Base-by-base conservation (phyloP, 1,140 invertebrate species). In the Calephelis virginiensis region DNA sequence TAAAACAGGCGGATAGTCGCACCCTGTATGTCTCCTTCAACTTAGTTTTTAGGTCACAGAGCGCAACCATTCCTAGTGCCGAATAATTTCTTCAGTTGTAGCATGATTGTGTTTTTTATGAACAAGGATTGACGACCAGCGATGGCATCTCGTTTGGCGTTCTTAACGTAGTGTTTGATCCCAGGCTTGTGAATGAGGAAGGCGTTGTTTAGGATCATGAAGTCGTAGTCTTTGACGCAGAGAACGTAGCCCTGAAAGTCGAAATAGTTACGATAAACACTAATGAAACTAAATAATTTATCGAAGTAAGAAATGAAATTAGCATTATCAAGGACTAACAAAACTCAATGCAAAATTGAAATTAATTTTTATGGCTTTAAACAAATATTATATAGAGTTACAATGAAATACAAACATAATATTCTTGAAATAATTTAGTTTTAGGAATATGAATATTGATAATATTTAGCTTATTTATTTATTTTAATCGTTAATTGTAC, bases 101-200 rank as follows among this genome's bases (percentile, higher is more conserved):
- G 96, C 77, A 95, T 94, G 73, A 97, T 97, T 37, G 96, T 94
- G 76, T 95, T 96, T 66, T 94, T 94, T 50, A 98, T 96, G 67
- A 97, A 92, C 17, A 94, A 91, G 78, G 96, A 96, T 67, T 97
- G 97, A 76, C 95, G 95, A 12, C 93, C 93, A 4, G 96, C 95
- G 43, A 97, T 90, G 74, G 94, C 92, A 37, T 96, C 96, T 37
- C 96, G 88, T 67, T 94, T 94, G 12, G 94, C 91, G 79, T 97
- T 95, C 80, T 95, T 96, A 78, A 94, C 95, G 77, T 94, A 94
- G 38, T 95, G 93, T 81, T 97, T 97, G 61, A 97, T 97, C 14
- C 96, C 96, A 0, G 97, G 97, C 68, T 96, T 95, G 86, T 98
- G 97, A 5, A 97, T 96, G 11, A 98, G 92, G 84, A 97, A 98